Evolutionary conservation across 2,113 vertebrate species (phyloP).

Genomic region (Mellivora capensis): DNA sequence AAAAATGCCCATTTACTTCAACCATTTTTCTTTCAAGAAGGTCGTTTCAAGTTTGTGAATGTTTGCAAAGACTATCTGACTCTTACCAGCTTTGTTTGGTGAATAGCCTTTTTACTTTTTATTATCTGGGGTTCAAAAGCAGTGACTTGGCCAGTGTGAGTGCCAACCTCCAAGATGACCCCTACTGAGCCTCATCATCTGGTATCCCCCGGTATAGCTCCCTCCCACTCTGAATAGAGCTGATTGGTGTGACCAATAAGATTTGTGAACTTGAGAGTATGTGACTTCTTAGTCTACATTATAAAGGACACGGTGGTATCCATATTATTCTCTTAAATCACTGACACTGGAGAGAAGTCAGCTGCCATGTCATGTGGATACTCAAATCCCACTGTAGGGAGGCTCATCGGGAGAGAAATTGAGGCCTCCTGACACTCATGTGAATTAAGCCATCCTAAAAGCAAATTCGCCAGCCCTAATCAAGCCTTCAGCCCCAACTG

Average conservation of each 20-base stretch:
- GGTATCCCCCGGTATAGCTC: neutral
- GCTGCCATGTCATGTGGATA: neutral
- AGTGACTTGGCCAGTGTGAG: neutral
- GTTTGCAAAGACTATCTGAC: neutral
- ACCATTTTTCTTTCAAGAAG: neutral
- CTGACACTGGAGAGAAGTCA: neutral
- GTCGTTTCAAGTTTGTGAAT: neutral
- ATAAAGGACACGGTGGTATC: neutral
- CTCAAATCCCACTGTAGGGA: neutral
- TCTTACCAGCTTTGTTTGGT: neutral
- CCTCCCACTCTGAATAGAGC: neutral
- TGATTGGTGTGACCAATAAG: neutral
- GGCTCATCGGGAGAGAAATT: neutral
- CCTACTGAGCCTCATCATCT: neutral
- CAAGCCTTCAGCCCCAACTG: neutral
- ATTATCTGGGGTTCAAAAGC: neutral
- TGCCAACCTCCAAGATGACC: neutral
- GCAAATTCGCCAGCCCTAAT: neutral
- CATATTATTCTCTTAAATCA: neutral
- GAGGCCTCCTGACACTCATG: neutral
- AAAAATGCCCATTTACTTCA: neutral
- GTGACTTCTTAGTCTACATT: neutral
- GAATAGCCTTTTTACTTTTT: neutral
- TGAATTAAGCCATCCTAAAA: neutral
- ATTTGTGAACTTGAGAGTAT: neutral